Evolutionary conservation across 2,113 vertebrate genomes (phyloP), one percentile per base, ranked within the genome.

Genomic region (Onychorhynchus coronatus): DNA sequence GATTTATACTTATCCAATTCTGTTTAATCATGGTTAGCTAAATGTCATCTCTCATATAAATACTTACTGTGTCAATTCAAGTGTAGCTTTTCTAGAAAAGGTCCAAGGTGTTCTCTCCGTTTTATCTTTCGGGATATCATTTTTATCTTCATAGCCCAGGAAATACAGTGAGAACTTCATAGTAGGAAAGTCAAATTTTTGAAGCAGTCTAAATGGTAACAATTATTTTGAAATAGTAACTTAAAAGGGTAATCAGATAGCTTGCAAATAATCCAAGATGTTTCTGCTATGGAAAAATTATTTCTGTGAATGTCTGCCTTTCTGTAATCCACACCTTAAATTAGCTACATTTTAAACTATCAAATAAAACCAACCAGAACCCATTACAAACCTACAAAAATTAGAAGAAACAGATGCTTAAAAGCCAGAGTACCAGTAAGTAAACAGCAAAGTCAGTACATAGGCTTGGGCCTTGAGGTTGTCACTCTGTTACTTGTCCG

Each of bases 111-210:
- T 97, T 92, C 93, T 98, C 89, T 99, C 99, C 65, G 97, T 96
- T 91, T 98, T 95, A 42, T 99, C 98, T 70, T 97, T 92, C 0
- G 99, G 99, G 93, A 99, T 99, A 93, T 99, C 98, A 27, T 98
- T 99, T 97, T 99, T 99, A 94, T 99, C 99, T 96, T 99, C 99
- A 33, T 98, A 99, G 9, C 98, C 99, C 98, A 99, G 91, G 95
- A 99, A 99, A 97, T 99, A 99, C 25, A 99, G 99, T 2, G 99
- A 98, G 97, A 99, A 99, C 42, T 98, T 99, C 99, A 99, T 99
- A 72, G 98, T 66, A 67, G 99, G 99, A 96, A 99, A 99, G 97
- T 99, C 99, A 65, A 98, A 98, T 96, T 99, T 99, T 89, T 99
- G 99, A 84, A 99, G 97, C 65, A 99, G 96, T 82, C 99, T 99